Conservation (phyloP, 1,140 invertebrate genomes). For the Ruditapes philippinarum region DNA sequence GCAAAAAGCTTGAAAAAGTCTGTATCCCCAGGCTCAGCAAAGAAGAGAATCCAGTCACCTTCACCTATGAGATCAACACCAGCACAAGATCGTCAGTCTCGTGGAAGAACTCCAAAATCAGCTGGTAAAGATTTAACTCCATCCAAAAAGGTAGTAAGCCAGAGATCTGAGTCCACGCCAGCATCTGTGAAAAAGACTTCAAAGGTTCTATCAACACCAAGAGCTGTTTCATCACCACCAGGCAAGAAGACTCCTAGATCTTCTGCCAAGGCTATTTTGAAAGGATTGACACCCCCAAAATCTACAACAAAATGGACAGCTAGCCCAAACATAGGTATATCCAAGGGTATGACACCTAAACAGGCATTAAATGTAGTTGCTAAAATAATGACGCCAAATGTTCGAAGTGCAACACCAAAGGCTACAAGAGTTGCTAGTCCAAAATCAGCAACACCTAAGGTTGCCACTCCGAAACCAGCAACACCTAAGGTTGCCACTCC, state of each 20-base stretch:
- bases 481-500: conserved; percentile 24
- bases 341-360: conserved; percentile 17
- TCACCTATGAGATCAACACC: conserved; percentile 34
- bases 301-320: background rate
- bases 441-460: conserved; percentile 24
- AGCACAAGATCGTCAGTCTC: conserved; percentile 20
- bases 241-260: background rate
- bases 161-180: conserved; percentile 10
- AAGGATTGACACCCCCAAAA: background rate
- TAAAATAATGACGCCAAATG: background rate
- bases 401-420: conserved; percentile 14
- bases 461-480: conserved; percentile 10
- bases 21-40: conserved; percentile 2
- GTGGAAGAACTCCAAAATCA: conserved; percentile 61
- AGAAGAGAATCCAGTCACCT: conserved; percentile 45
- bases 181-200: background rate
- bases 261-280: background rate
- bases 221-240: background rate
- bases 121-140: background rate
- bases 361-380: background rate
- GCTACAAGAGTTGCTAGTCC: conserved; percentile 6
- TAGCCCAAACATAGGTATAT: background rate
- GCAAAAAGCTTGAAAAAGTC: background rate
- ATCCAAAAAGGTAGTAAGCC: background rate
- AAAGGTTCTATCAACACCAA: background rate